These are phyloP conservation scores for Leucophora obtusa DNA, from an alignment of 2,888 invertebrate genomes.

Conservation along the genomic window DNA sequence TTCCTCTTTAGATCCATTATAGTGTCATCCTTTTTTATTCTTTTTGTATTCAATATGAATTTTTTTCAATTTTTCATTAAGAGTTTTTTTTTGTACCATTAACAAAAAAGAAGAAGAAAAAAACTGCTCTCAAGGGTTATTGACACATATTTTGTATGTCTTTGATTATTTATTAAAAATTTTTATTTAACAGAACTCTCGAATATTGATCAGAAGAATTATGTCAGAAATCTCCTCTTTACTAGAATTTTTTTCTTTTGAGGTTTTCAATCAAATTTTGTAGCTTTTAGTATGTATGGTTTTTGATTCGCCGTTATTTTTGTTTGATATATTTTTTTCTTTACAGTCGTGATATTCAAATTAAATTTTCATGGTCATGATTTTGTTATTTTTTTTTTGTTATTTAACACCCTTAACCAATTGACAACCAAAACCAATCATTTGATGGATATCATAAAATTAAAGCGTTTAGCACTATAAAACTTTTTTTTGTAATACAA, in stretches of 20 bases:
- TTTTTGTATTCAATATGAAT: constrained; percentile 11
- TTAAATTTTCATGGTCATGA: neutral
- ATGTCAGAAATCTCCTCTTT: neutral
- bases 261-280: neutral
- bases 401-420: constrained; percentile 5
- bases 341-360: neutral
- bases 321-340: neutral
- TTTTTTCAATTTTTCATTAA: constrained; percentile 1
- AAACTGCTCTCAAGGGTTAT: constrained; percentile 39
- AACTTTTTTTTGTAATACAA: too few species aligned
- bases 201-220: constrained; percentile 14
- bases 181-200: neutral
- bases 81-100: neutral
- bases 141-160: constrained; percentile 32
- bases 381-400: neutral
- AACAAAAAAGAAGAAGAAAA: neutral
- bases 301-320: neutral
- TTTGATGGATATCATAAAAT: neutral
- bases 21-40: constrained; percentile 37
- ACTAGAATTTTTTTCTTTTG: neutral
- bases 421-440: neutral
- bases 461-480: neutral
- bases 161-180: constrained; percentile 10
- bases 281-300: neutral
- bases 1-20: constrained; percentile 31